These are phyloP conservation scores for Lochmaea capreae DNA, from an alignment of 2,888 invertebrate genomes.

Conservation along the genomic window DNA sequence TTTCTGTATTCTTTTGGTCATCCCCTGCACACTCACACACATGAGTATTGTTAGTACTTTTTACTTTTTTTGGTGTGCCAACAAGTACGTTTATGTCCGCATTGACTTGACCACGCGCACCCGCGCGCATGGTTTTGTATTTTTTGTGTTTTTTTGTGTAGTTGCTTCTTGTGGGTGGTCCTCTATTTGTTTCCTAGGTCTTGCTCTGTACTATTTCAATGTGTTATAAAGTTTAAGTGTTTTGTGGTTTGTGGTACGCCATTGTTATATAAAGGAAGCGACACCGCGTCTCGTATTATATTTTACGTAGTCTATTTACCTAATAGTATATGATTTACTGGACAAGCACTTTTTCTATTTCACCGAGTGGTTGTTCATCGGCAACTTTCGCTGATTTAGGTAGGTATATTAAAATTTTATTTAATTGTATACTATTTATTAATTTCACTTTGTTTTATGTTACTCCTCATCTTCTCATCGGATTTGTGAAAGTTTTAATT, in stretches of 20 bases:
- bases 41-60: no score
- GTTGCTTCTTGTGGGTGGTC: no score
- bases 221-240: no score
- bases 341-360: slow-evolving; percentile 34
- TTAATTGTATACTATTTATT: slow-evolving; percentile 42
- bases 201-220: no score
- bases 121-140: no score
- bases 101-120: no score
- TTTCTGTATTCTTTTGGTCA: no score
- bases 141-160: no score
- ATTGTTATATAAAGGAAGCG: slow-evolving; percentile 33
- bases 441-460: slow-evolving; percentile 37
- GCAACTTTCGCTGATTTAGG: slow-evolving; percentile 44
- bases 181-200: no score
- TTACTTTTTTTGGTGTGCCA: no score
- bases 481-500: slow-evolving; percentile 29
- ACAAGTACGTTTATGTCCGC: no score
- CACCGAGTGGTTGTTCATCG: slow-evolving; percentile 8
- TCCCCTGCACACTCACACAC: no score
- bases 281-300: slow-evolving; percentile 35
- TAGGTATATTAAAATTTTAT: slow-evolving; percentile 39
- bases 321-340: slow-evolving; percentile 42
- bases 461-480: slow-evolving; percentile 13
- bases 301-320: slow-evolving; percentile 45
- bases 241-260: slow-evolving; percentile 1